Evolutionary conservation across 2,113 vertebrate species (phyloP), one percentile per base, ranked within the genome.

Genomic region (Motacilla tschutschensis): DNA sequence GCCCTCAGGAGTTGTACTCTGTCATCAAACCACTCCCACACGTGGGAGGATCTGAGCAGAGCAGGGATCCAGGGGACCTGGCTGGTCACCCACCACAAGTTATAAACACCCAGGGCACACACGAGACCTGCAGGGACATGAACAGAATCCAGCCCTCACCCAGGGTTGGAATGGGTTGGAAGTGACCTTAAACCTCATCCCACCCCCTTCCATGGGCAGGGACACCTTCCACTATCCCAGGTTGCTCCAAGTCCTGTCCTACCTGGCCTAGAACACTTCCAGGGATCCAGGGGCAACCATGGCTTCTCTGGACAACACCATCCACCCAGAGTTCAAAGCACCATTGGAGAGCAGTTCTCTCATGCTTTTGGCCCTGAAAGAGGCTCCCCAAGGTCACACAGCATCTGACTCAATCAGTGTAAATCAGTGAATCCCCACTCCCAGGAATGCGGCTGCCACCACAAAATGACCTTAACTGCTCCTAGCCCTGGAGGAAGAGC

Each of bases 21-120:
- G 51, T 6, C 60, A 33, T 10, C 50, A 21, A 12, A 46, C 4
- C 40, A 3, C 25, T 35, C 22, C 48, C 14, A 33, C 36, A 26
- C 1, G 3, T 13, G 35, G 38, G 41, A 53, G 36, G 43, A 58
- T 40, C 24, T 1, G 2, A 29, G 44, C 5, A 5, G 44, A 59
- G 29, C 44, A 54, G n/a, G 12, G 54, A 76, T 38, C 33, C 1
- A 0, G 24, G 41, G 38, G 35, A 17, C n/a, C 38, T 20, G 16
- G 15, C 1, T 7, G 1, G 33, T 38, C 47, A 14, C 25, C 46
- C 53, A 41, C 24, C 5, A 5, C 12, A 26, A 36, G 35, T 15
- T 55, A 17, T 40, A 14, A 48, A 74, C 41, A 78, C 13, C 25
- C 46, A 29, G 3, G 0, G 3, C 0, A 17, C 50, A 51, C 0